A percentile compares a stretch with the other conserved stretches of the same genome.
These are phyloP conservation scores for Hippocampus mohnikei DNA, from an alignment of 2,113 vertebrate genomes.

Conservation along the genomic window DNA sequence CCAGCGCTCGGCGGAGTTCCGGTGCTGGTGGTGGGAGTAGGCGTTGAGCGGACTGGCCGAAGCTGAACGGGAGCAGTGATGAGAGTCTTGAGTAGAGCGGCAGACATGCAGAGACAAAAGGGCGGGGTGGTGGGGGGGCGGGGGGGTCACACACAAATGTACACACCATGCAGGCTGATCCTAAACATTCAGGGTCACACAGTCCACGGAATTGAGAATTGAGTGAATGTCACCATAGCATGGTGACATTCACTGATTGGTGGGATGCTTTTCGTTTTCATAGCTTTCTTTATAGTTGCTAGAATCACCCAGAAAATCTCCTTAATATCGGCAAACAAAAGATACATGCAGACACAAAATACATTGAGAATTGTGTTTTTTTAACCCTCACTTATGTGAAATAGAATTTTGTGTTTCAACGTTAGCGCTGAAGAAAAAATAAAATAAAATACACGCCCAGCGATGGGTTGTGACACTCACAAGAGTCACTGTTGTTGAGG, in stretches of 20 bases:
- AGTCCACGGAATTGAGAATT: not conserved
- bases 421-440: too few relatives aligned
- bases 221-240: too few relatives aligned
- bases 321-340: too few relatives aligned
- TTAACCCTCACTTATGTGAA: too few relatives aligned
- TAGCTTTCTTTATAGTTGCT: too few relatives aligned
- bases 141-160: constrained; percentile 30
- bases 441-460: not conserved
- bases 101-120: constrained; percentile 27
- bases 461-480: constrained; percentile 71
- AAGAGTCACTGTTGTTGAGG: constrained; percentile 81
- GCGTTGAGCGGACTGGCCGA: constrained; percentile 83
- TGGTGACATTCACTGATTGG: too few relatives aligned
- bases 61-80: constrained; percentile 84
- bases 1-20: constrained; percentile 76
- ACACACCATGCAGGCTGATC: constrained; percentile 26
- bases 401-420: too few relatives aligned
- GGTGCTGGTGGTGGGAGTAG: constrained; percentile 77
- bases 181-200: not conserved
- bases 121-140: constrained; percentile 12
- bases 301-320: too few relatives aligned
- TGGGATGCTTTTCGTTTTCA: too few relatives aligned
- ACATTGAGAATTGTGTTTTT: too few relatives aligned
- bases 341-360: too few relatives aligned
- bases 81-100: constrained; percentile 71